phyloP scores from a whole-genome alignment of 2,113 vertebrate genomes.

The Myanophis thanlyinensis region DNA sequence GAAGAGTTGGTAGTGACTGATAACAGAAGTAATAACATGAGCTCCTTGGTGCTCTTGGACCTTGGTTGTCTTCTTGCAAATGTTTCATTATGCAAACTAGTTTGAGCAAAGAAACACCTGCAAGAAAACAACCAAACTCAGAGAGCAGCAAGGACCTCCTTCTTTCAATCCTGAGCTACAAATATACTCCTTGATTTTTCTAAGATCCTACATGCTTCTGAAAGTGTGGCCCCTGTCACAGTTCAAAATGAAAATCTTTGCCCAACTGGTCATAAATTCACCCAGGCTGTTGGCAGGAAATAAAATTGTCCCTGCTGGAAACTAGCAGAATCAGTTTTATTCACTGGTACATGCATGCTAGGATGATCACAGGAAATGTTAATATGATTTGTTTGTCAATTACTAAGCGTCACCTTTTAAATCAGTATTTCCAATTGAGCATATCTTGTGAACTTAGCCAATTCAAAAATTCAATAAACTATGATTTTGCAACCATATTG shows the following conservation, averaged over 20 bases:
- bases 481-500: not conserved
- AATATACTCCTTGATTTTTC: not conserved
- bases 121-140: not conserved
- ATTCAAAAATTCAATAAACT: not conserved
- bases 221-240: not conserved
- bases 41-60: too few species aligned
- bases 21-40: not conserved
- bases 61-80: not conserved
- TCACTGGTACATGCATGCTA: not conserved
- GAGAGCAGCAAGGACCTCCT: not conserved
- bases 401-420: not conserved
- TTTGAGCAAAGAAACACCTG: not conserved
- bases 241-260: not conserved
- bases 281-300: not conserved
- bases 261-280: not conserved
- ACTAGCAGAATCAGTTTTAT: not conserved
- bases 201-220: not conserved
- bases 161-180: not conserved
- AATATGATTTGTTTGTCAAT: not conserved
- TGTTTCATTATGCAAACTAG: not conserved
- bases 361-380: not conserved
- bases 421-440: not conserved
- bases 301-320: not conserved
- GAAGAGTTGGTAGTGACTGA: not conserved
- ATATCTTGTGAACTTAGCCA: not conserved